phyloP scores from a whole-genome alignment of 2,113 vertebrate species.

The Neotragus pygmaeus region DNA sequence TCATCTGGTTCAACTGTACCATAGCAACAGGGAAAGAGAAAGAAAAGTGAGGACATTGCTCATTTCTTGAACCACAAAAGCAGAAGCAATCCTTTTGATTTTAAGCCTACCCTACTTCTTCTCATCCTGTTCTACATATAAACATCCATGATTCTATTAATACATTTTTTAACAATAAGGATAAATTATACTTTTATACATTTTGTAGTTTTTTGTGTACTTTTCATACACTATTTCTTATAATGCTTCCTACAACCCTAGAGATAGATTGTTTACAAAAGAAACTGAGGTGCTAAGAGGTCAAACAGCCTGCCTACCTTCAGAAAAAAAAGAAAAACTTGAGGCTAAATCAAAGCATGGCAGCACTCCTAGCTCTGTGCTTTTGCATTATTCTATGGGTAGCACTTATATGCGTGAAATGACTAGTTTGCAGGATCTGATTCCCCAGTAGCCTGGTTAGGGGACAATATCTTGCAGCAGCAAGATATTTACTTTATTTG shows the following conservation, averaged over 20 bases:
- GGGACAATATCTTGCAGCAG: not conserved
- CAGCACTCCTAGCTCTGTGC: not conserved
- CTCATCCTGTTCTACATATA: not conserved
- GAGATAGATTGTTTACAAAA: not conserved
- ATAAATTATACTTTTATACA: not conserved
- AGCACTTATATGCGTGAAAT: not conserved
- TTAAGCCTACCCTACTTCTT: not conserved
- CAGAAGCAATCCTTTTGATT: not conserved
- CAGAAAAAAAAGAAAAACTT: not conserved
- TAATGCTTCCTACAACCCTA: not conserved
- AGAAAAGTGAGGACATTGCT: not conserved
- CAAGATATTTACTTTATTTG: constrained; percentile 1
- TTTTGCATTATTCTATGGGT: not conserved
- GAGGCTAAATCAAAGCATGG: not conserved
- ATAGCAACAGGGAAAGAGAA: not conserved
- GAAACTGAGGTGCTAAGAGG: not conserved
- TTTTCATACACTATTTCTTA: not conserved
- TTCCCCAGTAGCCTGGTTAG: not conserved
- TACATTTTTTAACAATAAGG: not conserved
- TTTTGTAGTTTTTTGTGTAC: not conserved
- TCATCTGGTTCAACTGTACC: not conserved
- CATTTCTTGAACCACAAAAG: not conserved
- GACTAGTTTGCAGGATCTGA: not conserved
- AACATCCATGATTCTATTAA: not conserved
- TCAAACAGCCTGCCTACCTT: not conserved